These are phyloP conservation scores for Amniataba percoides DNA, from an alignment of 2,797 vertebrate genomes.

Conservation along the genomic window DNA sequence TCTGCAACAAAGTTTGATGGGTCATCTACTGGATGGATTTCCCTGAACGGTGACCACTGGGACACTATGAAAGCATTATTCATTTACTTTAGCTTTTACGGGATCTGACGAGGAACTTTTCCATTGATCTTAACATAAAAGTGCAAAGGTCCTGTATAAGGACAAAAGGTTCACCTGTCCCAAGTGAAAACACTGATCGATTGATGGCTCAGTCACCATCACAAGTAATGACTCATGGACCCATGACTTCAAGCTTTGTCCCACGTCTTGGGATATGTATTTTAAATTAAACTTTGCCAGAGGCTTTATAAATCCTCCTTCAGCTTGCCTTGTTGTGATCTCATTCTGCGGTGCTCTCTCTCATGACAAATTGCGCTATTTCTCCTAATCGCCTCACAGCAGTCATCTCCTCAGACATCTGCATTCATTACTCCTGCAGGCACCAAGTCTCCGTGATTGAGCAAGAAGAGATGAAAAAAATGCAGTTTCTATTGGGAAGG, in stretches of 20 bases:
- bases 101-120: constrained; percentile 6
- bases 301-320: constrained; percentile 38
- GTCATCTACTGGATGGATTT: constrained; percentile 23
- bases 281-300: constrained; percentile 18
- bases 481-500: constrained; percentile 14
- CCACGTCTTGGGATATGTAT: constrained; percentile 16
- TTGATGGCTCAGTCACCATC: constrained; percentile 5
- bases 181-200: constrained; percentile 25
- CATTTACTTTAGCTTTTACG: constrained; percentile 12
- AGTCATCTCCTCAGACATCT: constrained; percentile 67
- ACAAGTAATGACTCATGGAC: not conserved
- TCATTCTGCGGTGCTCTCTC: constrained; percentile 55
- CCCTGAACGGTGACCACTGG: not conserved
- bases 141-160: constrained; percentile 1
- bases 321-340: constrained; percentile 54
- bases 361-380: constrained; percentile 67
- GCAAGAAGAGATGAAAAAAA: constrained; percentile 20
- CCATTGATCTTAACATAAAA: constrained; percentile 41
- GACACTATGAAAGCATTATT: constrained; percentile 5
- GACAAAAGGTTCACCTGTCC: constrained; percentile 19
- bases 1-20: constrained; percentile 35
- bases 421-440: constrained; percentile 65
- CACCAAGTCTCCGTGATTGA: constrained; percentile 20
- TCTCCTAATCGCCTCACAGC: constrained; percentile 52
- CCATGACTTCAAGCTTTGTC: constrained; percentile 11